These are phyloP conservation scores for Protosalanx chinensis DNA, from an alignment of 2,797 vertebrate species.

Conservation along the genomic window DNA sequence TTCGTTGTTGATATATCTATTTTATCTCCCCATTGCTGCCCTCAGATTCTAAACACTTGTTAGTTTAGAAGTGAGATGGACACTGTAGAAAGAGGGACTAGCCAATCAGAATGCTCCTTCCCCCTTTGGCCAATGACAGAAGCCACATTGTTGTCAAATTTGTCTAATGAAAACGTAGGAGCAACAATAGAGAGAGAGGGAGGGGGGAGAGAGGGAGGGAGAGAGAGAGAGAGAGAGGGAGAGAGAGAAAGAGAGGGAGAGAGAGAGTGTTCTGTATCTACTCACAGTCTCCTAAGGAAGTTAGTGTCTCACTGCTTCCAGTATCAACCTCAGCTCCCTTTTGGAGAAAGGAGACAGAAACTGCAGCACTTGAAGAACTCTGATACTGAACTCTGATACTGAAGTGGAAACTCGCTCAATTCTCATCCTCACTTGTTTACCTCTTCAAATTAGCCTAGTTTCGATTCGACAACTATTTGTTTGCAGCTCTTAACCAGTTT, in stretches of 20 bases:
- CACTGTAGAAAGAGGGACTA: constrained; percentile 80
- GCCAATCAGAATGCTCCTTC: constrained; percentile 89
- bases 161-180: constrained; percentile 95
- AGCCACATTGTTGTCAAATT: constrained; percentile 98
- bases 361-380: neutral
- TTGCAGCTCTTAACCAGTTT: neutral
- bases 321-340: constrained; percentile 69
- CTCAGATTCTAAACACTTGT: constrained; percentile 77
- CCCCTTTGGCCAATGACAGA: constrained; percentile 91
- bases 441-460: neutral
- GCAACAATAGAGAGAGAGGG: constrained; percentile 95
- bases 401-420: neutral
- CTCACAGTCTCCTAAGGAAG: constrained; percentile 80
- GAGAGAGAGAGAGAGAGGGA: no score
- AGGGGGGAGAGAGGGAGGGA: no score
- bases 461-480: neutral
- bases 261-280: constrained; percentile 77
- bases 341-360: constrained; percentile 39
- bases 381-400: neutral
- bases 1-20: constrained; percentile 60
- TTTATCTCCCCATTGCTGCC: constrained; percentile 72
- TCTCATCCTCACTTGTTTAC: neutral
- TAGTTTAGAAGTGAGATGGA: constrained; percentile 84
- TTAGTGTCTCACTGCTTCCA: constrained; percentile 76
- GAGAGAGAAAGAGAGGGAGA: constrained; percentile 71